phyloP scores from a whole-genome alignment of 2,113 vertebrate species.

The Callocephalon fimbriatum region DNA sequence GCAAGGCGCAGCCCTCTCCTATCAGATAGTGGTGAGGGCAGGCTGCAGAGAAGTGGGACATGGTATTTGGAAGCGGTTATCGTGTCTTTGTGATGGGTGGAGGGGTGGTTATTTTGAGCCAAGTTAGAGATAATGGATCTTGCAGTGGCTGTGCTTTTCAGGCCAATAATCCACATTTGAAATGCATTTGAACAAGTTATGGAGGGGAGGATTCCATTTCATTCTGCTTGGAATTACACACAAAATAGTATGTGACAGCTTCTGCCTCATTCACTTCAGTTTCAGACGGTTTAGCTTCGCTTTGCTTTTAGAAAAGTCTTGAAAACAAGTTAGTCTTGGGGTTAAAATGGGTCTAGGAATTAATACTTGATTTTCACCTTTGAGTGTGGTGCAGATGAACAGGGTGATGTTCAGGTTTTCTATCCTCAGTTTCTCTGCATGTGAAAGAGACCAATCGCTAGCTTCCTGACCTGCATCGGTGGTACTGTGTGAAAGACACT shows the following conservation, averaged over 20 bases:
- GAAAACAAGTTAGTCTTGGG: background rate
- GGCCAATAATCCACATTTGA: background rate
- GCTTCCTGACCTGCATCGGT: fast-evolving
- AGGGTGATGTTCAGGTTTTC: no score
- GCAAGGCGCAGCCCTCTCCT: background rate
- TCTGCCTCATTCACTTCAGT: background rate
- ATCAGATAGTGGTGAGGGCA: background rate
- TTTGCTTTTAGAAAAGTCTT: background rate
- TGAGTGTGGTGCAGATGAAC: background rate
- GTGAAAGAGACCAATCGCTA: no score
- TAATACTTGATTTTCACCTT: background rate
- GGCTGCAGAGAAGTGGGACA: background rate
- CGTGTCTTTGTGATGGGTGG: background rate
- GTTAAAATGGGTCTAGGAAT: background rate
- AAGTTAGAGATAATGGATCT: background rate
- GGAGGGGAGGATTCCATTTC: background rate
- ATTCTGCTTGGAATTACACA: background rate
- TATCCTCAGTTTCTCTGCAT: background rate
- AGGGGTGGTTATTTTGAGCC: background rate
- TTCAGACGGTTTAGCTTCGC: background rate
- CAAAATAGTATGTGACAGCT: background rate
- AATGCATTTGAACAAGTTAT: background rate
- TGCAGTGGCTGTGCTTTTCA: background rate
- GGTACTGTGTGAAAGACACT: background rate
- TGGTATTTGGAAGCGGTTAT: background rate